phyloP scores from a whole-genome alignment of 2,113 vertebrate species.

The Heliornis fulica region DNA sequence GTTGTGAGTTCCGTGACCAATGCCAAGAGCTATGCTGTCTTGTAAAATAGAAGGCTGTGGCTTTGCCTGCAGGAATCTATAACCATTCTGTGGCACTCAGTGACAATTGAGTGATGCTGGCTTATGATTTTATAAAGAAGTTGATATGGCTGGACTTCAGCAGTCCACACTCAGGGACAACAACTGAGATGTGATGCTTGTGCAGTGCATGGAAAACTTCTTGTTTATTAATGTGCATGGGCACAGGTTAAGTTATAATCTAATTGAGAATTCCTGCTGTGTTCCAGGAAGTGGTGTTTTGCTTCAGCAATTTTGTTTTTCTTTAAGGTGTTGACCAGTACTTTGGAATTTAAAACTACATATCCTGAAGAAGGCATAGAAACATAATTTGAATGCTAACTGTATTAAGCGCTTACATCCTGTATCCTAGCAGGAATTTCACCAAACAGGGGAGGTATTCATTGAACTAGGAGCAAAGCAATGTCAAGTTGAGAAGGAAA shows the following conservation, averaged over 20 bases:
- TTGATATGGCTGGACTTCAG: background rate
- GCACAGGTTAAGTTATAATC: background rate
- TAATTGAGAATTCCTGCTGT: conserved; percentile 4
- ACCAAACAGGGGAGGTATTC: conserved; percentile 54
- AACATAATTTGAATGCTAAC: conserved; percentile 41
- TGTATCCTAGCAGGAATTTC: conserved; percentile 60
- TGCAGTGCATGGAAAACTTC: background rate
- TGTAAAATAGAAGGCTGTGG: background rate
- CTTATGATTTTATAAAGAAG: background rate
- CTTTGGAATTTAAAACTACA: conserved; percentile 33
- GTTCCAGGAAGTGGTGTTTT: background rate
- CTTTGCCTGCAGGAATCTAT: background rate
- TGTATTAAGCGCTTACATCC: conserved; percentile 41
- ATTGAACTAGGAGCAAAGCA: conserved; percentile 56
- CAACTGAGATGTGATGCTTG: background rate
- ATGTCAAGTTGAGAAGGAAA: conserved; percentile 61
- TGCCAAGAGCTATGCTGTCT: background rate
- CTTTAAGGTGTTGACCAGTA: conserved; percentile 38
- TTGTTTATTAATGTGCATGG: background rate
- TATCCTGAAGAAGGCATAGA: conserved; percentile 24
- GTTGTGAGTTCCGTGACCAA: background rate
- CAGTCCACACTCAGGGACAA: background rate
- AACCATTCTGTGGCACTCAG: background rate
- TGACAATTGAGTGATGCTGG: background rate
- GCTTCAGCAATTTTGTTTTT: conserved; percentile 17